A percentile compares a stretch with the other conserved stretches of the same genome.
These are phyloP conservation scores for Adoxophyes honmai DNA, from an alignment of 1,140 invertebrate genomes.

Conservation along the genomic window DNA sequence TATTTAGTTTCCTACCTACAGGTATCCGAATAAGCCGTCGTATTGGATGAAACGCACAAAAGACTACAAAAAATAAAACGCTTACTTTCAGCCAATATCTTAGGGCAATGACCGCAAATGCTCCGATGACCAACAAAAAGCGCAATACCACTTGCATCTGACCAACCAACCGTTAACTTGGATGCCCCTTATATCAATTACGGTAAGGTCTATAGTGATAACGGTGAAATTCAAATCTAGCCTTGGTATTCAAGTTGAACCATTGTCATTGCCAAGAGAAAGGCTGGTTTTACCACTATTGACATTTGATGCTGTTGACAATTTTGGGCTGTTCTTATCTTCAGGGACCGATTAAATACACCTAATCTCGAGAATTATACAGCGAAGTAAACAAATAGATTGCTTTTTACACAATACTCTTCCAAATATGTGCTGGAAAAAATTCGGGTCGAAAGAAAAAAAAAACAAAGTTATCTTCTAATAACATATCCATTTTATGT, in stretches of 20 bases:
- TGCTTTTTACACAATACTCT: too few species aligned
- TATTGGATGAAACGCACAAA: too few species aligned
- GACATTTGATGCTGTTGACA: slow-evolving; percentile 9
- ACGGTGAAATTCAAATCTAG: background rate
- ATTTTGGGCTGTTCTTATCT: slow-evolving; percentile 11
- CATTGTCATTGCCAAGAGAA: slow-evolving; percentile 23
- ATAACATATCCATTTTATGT: too few species aligned
- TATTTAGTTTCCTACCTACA: too few species aligned
- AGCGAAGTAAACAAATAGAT: too few species aligned
- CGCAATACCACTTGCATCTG: slow-evolving; percentile 1
- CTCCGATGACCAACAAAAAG: slow-evolving; percentile 23
- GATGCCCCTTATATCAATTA: background rate
- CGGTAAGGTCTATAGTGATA: background rate
- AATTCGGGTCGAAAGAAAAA: too few species aligned
- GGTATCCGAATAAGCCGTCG: too few species aligned
- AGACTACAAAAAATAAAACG: background rate
- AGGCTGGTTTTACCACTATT: slow-evolving; percentile 21
- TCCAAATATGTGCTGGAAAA: too few species aligned
- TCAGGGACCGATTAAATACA: too few species aligned
- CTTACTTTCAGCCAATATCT: slow-evolving; percentile 19
- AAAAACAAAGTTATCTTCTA: too few species aligned
- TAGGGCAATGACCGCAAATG: slow-evolving; percentile 15
- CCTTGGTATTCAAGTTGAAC: background rate
- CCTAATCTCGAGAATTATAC: too few species aligned
- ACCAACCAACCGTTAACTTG: background rate